Percentiles rank a stretch among this genome's conserved stretches.
Evolutionary conservation across 2,888 invertebrate species (phyloP).

Genomic region (Thymelicus lineola): DNA sequence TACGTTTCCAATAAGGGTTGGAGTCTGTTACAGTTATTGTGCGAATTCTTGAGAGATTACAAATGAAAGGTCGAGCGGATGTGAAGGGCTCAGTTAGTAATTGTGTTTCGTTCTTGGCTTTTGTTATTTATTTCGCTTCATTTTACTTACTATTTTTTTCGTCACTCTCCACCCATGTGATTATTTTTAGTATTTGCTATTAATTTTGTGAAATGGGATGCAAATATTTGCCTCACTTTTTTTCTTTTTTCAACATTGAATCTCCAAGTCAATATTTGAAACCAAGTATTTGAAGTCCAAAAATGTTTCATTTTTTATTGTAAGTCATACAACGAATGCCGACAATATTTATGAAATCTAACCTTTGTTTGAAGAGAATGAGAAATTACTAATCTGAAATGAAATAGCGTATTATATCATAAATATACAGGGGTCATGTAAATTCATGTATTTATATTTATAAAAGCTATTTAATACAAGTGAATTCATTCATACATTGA

Average conservation of each 20-base stretch:
- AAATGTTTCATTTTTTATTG: too few relatives aligned
- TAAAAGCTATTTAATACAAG: not conserved
- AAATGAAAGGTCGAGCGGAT: slow-evolving; percentile 5
- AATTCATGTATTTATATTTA: too few relatives aligned
- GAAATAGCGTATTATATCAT: too few relatives aligned
- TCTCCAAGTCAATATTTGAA: too few relatives aligned
- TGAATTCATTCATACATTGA: not conserved
- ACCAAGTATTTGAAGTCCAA: too few relatives aligned
- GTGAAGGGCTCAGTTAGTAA: slow-evolving; percentile 7
- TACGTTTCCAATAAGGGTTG: slow-evolving; percentile 27
- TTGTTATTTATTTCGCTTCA: not conserved
- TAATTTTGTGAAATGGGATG: not conserved
- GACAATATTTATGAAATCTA: too few relatives aligned
- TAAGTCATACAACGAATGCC: too few relatives aligned
- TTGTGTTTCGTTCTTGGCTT: not conserved
- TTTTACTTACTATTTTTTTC: not conserved
- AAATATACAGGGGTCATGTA: too few relatives aligned
- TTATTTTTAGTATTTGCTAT: not conserved
- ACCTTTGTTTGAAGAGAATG: too few relatives aligned
- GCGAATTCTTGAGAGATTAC: slow-evolving; percentile 15
- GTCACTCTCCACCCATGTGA: not conserved
- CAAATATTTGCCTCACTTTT: too few relatives aligned
- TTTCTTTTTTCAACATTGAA: too few relatives aligned
- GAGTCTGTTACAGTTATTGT: slow-evolving; percentile 25
- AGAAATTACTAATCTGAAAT: too few relatives aligned